Percentiles rank a stretch among this genome's conserved stretches.
Evolutionary conservation across 37 sponge, comb jelly and placozoan genomes (phyloP).

Genomic region (Dysidea cf. avara): DNA sequence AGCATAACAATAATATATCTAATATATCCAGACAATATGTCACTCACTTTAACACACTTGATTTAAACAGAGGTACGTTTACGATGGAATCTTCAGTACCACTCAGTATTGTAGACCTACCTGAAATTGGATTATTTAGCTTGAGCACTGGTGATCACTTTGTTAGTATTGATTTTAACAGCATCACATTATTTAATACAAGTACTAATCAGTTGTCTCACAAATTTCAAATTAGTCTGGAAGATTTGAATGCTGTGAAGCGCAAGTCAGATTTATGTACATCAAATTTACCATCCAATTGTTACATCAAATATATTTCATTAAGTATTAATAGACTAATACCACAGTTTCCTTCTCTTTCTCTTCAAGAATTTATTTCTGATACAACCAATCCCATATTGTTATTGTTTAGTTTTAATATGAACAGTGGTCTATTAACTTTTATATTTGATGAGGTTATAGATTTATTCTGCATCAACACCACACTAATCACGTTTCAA

Average conservation of each 20-base stretch:
- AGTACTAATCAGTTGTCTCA: no score
- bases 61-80: slow-evolving; percentile 62
- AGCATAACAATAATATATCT: slow-evolving; percentile 11
- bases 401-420: slow-evolving; percentile 49
- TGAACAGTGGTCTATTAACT: slow-evolving; percentile 60
- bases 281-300: slow-evolving; percentile 30
- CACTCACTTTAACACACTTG: slow-evolving; percentile 36
- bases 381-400: slow-evolving; percentile 65
- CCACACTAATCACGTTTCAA: slow-evolving; percentile 63
- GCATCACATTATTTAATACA: no score
- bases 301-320: slow-evolving; percentile 57
- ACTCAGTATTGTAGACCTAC: slow-evolving; percentile 24
- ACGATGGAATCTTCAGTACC: slow-evolving; percentile 75
- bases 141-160: slow-evolving; percentile 40
- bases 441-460: slow-evolving; percentile 83
- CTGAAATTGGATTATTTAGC: slow-evolving; percentile 20
- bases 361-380: slow-evolving; percentile 35
- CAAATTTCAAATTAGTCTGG: slow-evolving; percentile 30
- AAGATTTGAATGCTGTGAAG: slow-evolving; percentile 73
- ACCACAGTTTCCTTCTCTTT: slow-evolving; percentile 40
- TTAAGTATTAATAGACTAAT: slow-evolving; percentile 36
- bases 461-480: slow-evolving; percentile 36
- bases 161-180: background rate
- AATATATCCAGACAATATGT: no score
- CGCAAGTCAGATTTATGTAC: slow-evolving; percentile 71